These are phyloP conservation scores for Triops cancriformis DNA, from an alignment of 1,140 invertebrate species.

Conservation along the genomic window DNA sequence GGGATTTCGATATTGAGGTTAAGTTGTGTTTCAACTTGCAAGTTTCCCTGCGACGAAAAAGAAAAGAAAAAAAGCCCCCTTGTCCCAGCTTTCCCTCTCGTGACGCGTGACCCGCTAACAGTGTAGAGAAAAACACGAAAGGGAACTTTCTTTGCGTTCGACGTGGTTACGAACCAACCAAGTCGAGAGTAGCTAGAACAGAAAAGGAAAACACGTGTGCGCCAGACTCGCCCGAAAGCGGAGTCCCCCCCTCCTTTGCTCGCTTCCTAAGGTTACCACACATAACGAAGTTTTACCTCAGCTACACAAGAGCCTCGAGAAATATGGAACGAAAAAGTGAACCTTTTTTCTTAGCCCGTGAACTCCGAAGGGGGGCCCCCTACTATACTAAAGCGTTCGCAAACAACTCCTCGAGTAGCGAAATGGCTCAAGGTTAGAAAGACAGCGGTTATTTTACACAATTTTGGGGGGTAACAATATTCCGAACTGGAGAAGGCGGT, in stretches of 20 bases:
- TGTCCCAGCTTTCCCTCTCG: conserved; percentile 1
- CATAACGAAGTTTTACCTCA: background rate
- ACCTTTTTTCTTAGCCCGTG: no score
- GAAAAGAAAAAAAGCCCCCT: no score
- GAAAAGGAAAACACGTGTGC: background rate
- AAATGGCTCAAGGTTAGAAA: no score
- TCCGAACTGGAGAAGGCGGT: background rate
- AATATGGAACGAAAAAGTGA: no score
- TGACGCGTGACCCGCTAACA: conserved; percentile 8
- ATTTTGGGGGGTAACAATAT: background rate
- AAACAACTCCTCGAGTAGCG: no score
- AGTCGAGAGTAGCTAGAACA: background rate
- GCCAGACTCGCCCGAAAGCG: background rate
- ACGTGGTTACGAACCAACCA: background rate
- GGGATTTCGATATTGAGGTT: background rate
- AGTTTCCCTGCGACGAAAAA: background rate
- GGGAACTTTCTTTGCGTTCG: background rate
- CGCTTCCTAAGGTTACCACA: background rate
- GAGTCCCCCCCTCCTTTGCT: background rate
- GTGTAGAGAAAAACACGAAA: background rate
- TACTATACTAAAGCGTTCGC: no score
- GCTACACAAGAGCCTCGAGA: background rate
- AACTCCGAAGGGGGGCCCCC: no score
- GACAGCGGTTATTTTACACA: no score
- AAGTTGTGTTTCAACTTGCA: background rate